Evolutionary conservation across 1,140 invertebrate species (phyloP), one percentile per base, ranked within the genome.

Genomic region (Drosophila sp.): DNA sequence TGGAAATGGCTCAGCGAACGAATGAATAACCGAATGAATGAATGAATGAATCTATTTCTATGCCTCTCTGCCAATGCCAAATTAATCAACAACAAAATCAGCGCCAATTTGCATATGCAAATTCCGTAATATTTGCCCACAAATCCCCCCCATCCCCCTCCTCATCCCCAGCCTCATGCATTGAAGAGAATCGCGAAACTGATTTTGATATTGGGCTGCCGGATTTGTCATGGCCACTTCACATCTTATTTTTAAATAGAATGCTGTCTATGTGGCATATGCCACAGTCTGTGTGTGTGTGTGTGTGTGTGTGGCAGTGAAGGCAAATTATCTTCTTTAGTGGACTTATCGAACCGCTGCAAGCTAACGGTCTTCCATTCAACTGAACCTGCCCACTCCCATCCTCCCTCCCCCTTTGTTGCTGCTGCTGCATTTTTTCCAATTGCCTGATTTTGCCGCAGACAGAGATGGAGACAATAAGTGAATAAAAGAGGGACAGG

Each of bases 281-380:
- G 73, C 60, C 73, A 76, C 50, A 32, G 50, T 38, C 30, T 17
- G 17, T 17, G 30, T 4, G 30, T 3, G 30, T 30, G 30, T 3
- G 35, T 38, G 35, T 38, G 35, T 38, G 35, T 70, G 41, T 70
- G 60, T 35, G 27, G 66, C 54, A 38, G 35, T 38, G 35, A 38
- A 38, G 47, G 30, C 50, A 8, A 54, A n/a, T 55, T 40, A 44
- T 38, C 63, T 56, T 58, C 33, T 57, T 75, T 67, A 38, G 33
- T 41, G 57, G 54, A 63, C 54, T 81, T 81, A 81, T 81, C 79
- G 70, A 66, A 62, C 61, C 64, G 66, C 72, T 76, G 73, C 73
- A 77, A 58, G 81, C 75, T 81, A 81, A 81, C 70, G 70, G 79
- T 65, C 64, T 81, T 72, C 58, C 79, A 76, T 44, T 60, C 66